Conservation (phyloP, 2,888 invertebrate genomes). For the Drosophila quasianomalipes region DNA sequence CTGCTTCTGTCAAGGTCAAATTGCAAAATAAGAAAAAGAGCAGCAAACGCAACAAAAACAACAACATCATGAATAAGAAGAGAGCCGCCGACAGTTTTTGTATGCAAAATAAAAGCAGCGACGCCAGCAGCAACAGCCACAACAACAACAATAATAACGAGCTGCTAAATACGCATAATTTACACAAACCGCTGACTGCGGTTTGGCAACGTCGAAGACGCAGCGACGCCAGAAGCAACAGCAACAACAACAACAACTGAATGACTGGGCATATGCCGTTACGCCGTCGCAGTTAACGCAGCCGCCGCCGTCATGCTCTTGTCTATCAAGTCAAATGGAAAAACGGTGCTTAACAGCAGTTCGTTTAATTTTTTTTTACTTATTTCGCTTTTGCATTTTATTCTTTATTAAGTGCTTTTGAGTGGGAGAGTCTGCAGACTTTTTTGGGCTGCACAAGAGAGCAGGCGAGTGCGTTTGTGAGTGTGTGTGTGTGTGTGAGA, state of each 20-base stretch:
- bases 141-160: constrained; percentile 30
- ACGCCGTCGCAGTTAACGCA: constrained; percentile 29
- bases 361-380: constrained; percentile 34
- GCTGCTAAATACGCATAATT: constrained; percentile 69
- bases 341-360: constrained; percentile 84
- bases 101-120: constrained; percentile 74
- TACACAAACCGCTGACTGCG: constrained; percentile 56
- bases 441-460: constrained; percentile 26
- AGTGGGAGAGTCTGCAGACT: constrained; percentile 64
- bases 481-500: constrained; percentile 30
- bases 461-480: constrained; percentile 13
- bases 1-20: constrained; percentile 47
- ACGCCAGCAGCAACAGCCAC: constrained; percentile 20
- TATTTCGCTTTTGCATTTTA: constrained; percentile 46
- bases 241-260: constrained; percentile 35
- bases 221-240: constrained; percentile 46
- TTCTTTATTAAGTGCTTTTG: constrained; percentile 73
- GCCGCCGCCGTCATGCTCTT: constrained; percentile 65
- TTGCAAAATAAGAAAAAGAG: constrained; percentile 26
- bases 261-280: constrained; percentile 38
- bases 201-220: constrained; percentile 56
- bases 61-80: constrained; percentile 3
- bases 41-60: constrained; percentile 13
- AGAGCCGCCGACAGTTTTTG: constrained; percentile 71
- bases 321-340: constrained; percentile 85